phyloP scores from a whole-genome alignment of 2,797 vertebrate species.

The Silurus lanzhouensis region DNA sequence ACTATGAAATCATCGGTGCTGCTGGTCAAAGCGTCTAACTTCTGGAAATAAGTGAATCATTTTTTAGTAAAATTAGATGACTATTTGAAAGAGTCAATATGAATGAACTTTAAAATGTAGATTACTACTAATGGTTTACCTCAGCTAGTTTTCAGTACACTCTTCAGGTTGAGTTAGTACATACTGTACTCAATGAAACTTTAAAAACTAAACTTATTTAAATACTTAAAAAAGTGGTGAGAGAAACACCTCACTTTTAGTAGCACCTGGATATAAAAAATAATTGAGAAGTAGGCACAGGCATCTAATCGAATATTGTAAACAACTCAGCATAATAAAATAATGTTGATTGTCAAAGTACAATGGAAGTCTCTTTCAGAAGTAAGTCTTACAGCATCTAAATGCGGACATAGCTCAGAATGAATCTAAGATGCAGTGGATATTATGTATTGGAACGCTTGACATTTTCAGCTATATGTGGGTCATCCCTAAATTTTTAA shows the following conservation, averaged over 20 bases:
- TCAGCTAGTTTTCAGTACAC: background rate
- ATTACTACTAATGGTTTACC: background rate
- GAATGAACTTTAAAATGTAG: constrained; percentile 13
- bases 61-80: constrained; percentile 18
- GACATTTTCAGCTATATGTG: no score
- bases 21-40: constrained; percentile 25
- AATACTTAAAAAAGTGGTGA: background rate
- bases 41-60: constrained; percentile 36
- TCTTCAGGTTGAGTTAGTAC: background rate
- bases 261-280: background rate
- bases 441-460: no score
- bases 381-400: background rate
- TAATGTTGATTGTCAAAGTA: background rate
- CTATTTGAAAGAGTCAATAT: constrained; percentile 17
- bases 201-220: background rate
- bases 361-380: background rate
- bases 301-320: background rate
- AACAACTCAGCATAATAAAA: background rate
- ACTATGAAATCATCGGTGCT: constrained; percentile 39
- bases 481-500: no score
- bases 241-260: background rate
- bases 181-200: background rate
- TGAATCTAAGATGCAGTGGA: background rate
- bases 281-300: background rate
- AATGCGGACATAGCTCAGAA: background rate